These are phyloP conservation scores for Heliconius hewitsoni DNA, from an alignment of 1,140 invertebrate species.

Conservation along the genomic window DNA sequence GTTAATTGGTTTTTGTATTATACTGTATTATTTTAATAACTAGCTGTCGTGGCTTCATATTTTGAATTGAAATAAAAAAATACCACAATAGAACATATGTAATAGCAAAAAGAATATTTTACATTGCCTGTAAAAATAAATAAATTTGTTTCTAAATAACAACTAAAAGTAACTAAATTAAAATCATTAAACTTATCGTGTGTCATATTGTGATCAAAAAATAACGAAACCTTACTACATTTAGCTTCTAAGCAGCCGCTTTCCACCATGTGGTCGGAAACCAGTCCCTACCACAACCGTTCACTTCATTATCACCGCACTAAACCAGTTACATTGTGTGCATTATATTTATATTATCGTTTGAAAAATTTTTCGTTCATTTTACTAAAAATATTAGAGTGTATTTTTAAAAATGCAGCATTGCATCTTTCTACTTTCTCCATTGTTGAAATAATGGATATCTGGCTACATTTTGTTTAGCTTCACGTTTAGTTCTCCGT, in stretches of 20 bases:
- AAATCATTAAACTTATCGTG: background rate
- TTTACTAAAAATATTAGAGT: background rate
- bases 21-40: too few relatives aligned
- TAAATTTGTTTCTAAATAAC: background rate
- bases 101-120: background rate
- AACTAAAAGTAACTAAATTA: background rate
- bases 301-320: conserved; percentile 35
- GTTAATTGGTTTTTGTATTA: too few relatives aligned
- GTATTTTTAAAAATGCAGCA: background rate
- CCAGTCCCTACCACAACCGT: conserved; percentile 36
- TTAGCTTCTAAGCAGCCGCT: conserved; percentile 40
- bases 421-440: background rate
- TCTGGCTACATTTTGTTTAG: too few relatives aligned
- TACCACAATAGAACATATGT: background rate
- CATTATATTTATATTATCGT: conserved; percentile 3
- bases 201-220: conserved; percentile 2
- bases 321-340: conserved; percentile 52
- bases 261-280: conserved; percentile 58
- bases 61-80: too few relatives aligned
- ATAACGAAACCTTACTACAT: conserved; percentile 24
- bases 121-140: too few relatives aligned
- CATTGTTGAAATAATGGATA: background rate
- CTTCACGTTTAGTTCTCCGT: too few relatives aligned
- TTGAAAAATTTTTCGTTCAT: background rate
- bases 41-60: too few relatives aligned